Conservation (phyloP, 2,888 invertebrate species). For the Polymixis flavicincta region DNA sequence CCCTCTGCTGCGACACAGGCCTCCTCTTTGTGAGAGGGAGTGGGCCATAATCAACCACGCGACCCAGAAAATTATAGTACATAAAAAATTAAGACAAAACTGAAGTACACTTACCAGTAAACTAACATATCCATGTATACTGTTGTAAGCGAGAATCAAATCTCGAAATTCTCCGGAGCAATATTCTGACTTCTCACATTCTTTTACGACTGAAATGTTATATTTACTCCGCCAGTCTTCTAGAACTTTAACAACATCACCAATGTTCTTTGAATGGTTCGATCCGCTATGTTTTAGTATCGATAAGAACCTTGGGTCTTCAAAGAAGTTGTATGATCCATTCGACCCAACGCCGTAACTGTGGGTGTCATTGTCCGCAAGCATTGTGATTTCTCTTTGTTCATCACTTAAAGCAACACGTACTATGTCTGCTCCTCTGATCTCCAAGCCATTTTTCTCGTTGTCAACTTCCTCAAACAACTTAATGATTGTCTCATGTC, state of each 20-base stretch:
- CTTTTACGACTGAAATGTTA: conserved; percentile 83
- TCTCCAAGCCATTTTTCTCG: conserved; percentile 35
- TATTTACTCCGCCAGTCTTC: conserved; percentile 82
- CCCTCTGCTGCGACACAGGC: too few species aligned
- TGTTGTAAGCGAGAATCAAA: conserved; percentile 92
- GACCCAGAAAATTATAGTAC: neutral
- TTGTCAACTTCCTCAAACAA: conserved; percentile 13
- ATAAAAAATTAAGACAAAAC: neutral
- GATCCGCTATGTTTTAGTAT: conserved; percentile 78
- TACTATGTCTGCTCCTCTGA: conserved; percentile 20
- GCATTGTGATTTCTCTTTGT: conserved; percentile 79
- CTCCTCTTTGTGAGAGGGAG: too few species aligned
- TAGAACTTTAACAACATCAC: conserved; percentile 81
- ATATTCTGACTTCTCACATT: conserved; percentile 86
- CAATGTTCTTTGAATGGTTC: conserved; percentile 79
- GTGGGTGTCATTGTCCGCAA: conserved; percentile 79
- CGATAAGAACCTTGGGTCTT: conserved; percentile 81
- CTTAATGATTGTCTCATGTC: conserved; percentile 57
- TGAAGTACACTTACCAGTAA: conserved; percentile 91
- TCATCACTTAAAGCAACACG: conserved; percentile 76
- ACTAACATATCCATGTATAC: conserved; percentile 95
- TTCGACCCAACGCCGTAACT: conserved; percentile 68
- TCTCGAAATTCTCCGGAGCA: conserved; percentile 91
- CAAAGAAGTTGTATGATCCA: conserved; percentile 76
- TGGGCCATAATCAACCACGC: too few species aligned